phyloP scores from a whole-genome alignment of 2,113 vertebrate genomes.

The Syngnathus scovelli region DNA sequence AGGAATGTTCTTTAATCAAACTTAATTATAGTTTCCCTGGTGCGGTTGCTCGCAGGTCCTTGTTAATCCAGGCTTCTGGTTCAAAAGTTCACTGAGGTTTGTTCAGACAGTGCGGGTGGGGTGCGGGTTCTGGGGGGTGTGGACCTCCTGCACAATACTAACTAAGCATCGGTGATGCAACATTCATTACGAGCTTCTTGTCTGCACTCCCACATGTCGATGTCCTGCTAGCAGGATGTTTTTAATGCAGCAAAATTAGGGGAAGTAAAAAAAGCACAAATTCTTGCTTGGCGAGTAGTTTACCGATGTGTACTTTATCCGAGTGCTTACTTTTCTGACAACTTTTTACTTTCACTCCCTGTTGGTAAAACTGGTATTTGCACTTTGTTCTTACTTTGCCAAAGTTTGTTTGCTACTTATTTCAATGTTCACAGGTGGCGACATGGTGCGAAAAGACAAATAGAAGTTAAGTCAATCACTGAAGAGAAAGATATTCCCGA shows the following conservation, averaged over 20 bases:
- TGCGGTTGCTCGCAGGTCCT: slow-evolving; percentile 50
- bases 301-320: neutral
- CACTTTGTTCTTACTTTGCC: no score
- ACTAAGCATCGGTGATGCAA: slow-evolving; percentile 24
- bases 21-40: slow-evolving; percentile 53
- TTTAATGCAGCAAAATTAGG: neutral
- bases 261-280: neutral
- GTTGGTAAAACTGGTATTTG: no score
- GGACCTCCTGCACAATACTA: slow-evolving; percentile 26
- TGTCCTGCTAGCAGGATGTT: slow-evolving; percentile 2
- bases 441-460: no score
- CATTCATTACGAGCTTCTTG: slow-evolving; percentile 7
- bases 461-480: no score
- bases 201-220: slow-evolving; percentile 17
- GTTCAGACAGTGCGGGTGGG: slow-evolving; percentile 23
- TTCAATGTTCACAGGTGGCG: no score
- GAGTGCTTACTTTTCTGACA: no score
- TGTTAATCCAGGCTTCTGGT: slow-evolving; percentile 54
- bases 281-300: neutral
- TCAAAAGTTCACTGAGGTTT: slow-evolving; percentile 57
- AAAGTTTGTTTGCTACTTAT: no score
- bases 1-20: slow-evolving; percentile 59
- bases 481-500: no score
- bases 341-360: no score
- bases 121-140: slow-evolving; percentile 2